Base-by-base conservation (phyloP, 2,888 invertebrate genomes). In the Atethmia centrago region DNA sequence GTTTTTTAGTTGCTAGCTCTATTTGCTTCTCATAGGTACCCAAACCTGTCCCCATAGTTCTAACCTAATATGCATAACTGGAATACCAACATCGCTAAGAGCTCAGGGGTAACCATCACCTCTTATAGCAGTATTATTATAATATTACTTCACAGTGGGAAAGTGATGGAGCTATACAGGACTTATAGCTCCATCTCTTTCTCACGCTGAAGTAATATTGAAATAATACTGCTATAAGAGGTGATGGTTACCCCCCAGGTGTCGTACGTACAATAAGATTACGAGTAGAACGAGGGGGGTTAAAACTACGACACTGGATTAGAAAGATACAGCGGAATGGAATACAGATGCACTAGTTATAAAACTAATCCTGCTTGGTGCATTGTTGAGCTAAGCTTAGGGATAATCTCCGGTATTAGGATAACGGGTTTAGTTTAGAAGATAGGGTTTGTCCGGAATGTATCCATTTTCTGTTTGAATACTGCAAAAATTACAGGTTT, bases 281-380 rank as follows among this genome's bases (percentile, higher is more conserved):
- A 40, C n/a, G 10, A 21, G 12, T 3, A 31, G 19, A 56, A 49
- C 21, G 42, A 45, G 42, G 64, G 42, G 64, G 74, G 14, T 51
- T 74, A 56, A 45, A 59, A 58, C 36, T 21, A 59, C 21, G 14
- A 19, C 36, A 47, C 51, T 25, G 67, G 53, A 49, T 76, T 75
- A 53, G 2, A 47, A 55, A 49, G 31, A 42, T 14, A 21, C 28
- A 16, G 19, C 1, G 3, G n/a, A 42, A 67, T 55, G n/a, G 25
- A 56, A 47, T 40, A 36, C 49, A 36, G 14, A 62, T 77, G 69
- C 61, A 67, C 28, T 68, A 36, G 62, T 69, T 56, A 36, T n/a
- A 31, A n/a, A 40, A 68, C 36, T 62, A 62, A 77, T 56, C 61
- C 51, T 49, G 3, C 2, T 16, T 14, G 19, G 28, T 58, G n/a